These are phyloP conservation scores for Nymphicus hollandicus DNA, from an alignment of 2,113 vertebrate species.

Conservation along the genomic window DNA sequence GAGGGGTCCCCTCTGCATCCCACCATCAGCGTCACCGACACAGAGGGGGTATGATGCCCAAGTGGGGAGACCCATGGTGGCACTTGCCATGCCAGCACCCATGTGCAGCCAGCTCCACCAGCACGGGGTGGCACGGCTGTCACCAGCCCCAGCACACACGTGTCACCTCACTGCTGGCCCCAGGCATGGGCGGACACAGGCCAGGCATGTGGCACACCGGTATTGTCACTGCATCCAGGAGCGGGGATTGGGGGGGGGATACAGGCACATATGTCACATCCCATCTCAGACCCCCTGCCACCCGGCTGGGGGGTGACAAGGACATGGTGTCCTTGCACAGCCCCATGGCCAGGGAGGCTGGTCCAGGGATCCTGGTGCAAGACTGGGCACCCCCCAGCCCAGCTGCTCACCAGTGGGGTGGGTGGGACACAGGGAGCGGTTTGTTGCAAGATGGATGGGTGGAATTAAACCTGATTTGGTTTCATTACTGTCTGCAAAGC, in stretches of 20 bases:
- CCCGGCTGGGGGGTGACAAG: background rate
- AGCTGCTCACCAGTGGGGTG: background rate
- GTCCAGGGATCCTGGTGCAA: background rate
- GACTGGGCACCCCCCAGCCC: background rate
- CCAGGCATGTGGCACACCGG: accelerated
- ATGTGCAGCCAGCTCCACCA: accelerated
- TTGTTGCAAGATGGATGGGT: background rate
- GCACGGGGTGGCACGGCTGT: accelerated
- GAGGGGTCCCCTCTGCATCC: background rate
- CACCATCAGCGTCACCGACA: accelerated
- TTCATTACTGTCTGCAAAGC: conserved; percentile 20
- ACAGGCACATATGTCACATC: background rate
- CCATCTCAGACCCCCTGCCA: accelerated
- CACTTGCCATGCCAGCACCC: background rate
- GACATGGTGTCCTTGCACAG: background rate
- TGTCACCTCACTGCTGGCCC: background rate
- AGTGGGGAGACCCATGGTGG: background rate
- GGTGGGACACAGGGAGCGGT: background rate
- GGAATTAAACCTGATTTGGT: conserved; percentile 46
- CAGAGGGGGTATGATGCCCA: background rate
- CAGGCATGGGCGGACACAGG: background rate
- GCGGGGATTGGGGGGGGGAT: too few relatives aligned
- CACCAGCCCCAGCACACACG: background rate
- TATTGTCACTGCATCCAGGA: background rate
- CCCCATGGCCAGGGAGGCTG: background rate